Evolutionary conservation across 2,797 vertebrate species (phyloP), one percentile per base, ranked within the genome.

Genomic region (Aselliscus stoliczkanus): DNA sequence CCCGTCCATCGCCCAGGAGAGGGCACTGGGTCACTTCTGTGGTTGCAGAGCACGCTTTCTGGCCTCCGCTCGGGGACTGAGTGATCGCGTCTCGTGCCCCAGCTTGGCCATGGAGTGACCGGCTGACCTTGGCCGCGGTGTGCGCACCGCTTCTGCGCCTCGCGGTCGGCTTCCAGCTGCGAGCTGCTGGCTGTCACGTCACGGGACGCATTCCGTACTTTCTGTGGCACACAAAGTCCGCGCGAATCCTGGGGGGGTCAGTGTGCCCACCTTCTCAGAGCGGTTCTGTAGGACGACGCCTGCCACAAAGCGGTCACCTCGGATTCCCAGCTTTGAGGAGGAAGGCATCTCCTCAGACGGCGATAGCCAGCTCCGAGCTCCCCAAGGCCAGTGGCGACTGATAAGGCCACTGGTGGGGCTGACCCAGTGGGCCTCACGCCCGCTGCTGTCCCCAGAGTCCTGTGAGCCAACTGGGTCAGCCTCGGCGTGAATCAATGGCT

Each of bases 231-330:
- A 8, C 34, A 58, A 2, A 39, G 4, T 23, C 37, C 10, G 0
- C 0, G 0, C 10, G n/a, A 11, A 15, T 5, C 21, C 14, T 27
- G 20, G 27, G 56, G 17, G 64, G 31, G 20, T 1, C 50, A 0
- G 0, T 0, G 39, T 10, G 13, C 31, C 17, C 1, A 1, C 34
- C 23, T 58, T 25, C 44, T 2, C 25, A 8, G 27, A 27, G 64
- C 2, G 1, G 23, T 5, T 31, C 87, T 85, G 31, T 29, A 29
- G 50, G 58, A 34, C 34, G 20, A 4, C 0, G 3, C 47, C 31
- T 34, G 56, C 23, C 39, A 1, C 47, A 1, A 31, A 37, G 34
- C 27, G 0, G 47, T 39, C 20, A 2, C 3, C 47, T 2, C 9
- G 2, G 60, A 13, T 29, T 31, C 76, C 72, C 6, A 15, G 65